Base-by-base conservation (phyloP, 2,113 vertebrate species). In the Forbesichthys papilliferus region DNA sequence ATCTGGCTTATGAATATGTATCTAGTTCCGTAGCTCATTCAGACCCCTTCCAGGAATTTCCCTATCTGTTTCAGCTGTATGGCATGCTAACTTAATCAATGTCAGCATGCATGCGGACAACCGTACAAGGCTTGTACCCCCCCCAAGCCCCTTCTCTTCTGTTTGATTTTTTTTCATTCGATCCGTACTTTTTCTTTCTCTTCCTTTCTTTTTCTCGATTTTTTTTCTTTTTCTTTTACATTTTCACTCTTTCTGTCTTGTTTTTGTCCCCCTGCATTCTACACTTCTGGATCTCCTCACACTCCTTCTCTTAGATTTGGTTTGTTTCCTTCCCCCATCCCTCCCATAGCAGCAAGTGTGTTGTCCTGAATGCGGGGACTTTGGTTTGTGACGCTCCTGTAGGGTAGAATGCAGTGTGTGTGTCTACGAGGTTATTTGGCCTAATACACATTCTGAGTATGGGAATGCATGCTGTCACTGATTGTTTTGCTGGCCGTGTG, bases 31-130 rank as follows among this genome's bases (percentile, higher is more conserved):
- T 60, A 77, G 83, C 76, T 78, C 48, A 87, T 90, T 91, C 86
- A 84, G 89, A 92, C 91, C 91, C 91, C 91, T 92, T 93, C 91
- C 90, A 90, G 88, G 88, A 91, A 90, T 91, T 91, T 91, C 90
- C 91, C 85, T 81, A 84, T 90, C 87, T 90, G 86, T 90, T 89
- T 89, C 90, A 90, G 88, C 75, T 89, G 85, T 93, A 42, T 42
- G 85, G 91, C 92, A 92, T 92, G 91, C 89, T 92, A 92, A 92
- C 91, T 87, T 84, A 88, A 91, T 91, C 90, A 90, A 80, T 92
- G 92, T 92, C 79, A 76, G 91, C 92, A 92, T 93, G 90, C 89
- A 92, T 93, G 90, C 89, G 66, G 87, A 86, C 80, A 77, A 89
- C 90, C 86, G 91, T 87, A 91, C 81, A 84, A 85, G 87, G 84